Evolutionary conservation across 2,797 vertebrate species (phyloP), one percentile per base, ranked within the genome.

Genomic region (Taenioides sp.): DNA sequence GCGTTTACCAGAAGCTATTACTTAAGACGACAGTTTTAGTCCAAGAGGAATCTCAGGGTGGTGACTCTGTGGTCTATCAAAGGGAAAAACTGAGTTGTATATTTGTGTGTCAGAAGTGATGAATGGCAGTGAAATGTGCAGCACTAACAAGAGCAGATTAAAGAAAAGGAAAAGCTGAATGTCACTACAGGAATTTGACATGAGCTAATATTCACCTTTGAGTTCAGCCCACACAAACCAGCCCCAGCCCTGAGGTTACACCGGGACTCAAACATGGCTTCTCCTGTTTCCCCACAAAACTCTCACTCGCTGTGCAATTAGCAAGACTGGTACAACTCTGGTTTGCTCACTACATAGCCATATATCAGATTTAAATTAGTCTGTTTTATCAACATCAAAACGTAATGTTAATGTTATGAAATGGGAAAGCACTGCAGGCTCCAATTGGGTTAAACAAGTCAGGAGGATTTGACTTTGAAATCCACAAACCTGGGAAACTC

Each of bases 1-100:
- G 75, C 76, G 74, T 87, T 85, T 77, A 78, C 66, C 83, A 85
- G 71, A 83, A 81, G 76, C 87, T 79, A 84, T 85, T 90, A 84
- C 81, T 89, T 83, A 81, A 52, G 75, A 79, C 77, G 81, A 82
- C 69, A 84, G 80, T 76, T 80, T 72, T 74, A 76, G 71, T 72
- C 73, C 68, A 88, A 80, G 77, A 87, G 73, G 81, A 69, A 75
- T 81, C 82, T 67, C 77, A 87, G 70, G 81, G 77, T 71, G 83
- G 82, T 79, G 79, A 86, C 83, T 81, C 70, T 76, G 82, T 82
- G 84, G 85, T 81, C 83, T 71, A 69, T 37, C 34, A 65, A 83
- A 88, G 70, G 37, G n/a, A 67, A 78, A 84, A 77, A 78, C 65
- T 60, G 34, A 70, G 61, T 72, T 67, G 37, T n/a, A 77, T 27